phyloP scores from a whole-genome alignment of 2,113 vertebrate species.

The Seriola aureovittata region DNA sequence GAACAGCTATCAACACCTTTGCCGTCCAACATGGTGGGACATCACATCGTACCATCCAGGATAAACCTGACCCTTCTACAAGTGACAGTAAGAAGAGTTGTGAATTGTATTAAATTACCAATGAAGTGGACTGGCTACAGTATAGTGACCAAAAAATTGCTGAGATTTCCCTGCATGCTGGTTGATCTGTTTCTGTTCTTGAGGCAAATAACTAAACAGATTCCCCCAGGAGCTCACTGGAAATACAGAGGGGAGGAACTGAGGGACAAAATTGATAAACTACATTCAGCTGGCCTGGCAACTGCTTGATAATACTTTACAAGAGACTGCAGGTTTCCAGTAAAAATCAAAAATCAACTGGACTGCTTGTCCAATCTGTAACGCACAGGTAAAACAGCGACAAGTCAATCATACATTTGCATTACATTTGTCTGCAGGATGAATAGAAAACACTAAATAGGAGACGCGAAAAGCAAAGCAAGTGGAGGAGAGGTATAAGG shows the following conservation, averaged over 20 bases:
- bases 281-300: neutral
- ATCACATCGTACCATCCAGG: neutral
- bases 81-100: neutral
- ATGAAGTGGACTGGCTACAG: neutral
- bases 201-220: neutral
- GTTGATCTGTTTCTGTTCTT: neutral
- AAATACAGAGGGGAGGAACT: neutral
- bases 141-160: too few relatives aligned
- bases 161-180: neutral
- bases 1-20: neutral
- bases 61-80: neutral
- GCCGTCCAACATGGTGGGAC: neutral
- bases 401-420: neutral
- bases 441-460: neutral
- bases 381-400: neutral
- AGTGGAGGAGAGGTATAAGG: neutral
- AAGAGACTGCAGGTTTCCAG: neutral
- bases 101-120: neutral
- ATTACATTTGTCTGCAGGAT: neutral
- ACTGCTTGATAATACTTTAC: neutral
- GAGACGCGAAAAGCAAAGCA: conserved; percentile 1
- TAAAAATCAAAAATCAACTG: neutral
- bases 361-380: neutral
- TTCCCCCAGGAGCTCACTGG: neutral
- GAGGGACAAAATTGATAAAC: neutral